A percentile compares a stretch with the other conserved stretches of the same genome.
Conservation (phyloP, 2,888 invertebrate genomes). For the Cantharis nigra region DNA sequence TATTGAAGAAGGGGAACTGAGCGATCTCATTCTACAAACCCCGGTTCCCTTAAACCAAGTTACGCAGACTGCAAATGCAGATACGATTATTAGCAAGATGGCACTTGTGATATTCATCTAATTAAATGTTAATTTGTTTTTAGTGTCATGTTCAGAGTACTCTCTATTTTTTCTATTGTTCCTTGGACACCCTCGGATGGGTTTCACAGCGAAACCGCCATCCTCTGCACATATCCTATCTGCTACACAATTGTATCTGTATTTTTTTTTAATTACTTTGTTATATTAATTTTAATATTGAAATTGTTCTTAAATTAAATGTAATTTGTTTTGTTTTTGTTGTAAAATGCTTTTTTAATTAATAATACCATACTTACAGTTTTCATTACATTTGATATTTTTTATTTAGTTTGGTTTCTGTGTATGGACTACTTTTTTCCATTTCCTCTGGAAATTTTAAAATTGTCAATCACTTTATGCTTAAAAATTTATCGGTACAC, state of each 20-base stretch:
- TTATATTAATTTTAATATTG: slow-evolving; percentile 69
- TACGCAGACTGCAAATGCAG: slow-evolving; percentile 23
- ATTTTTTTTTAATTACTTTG: slow-evolving; percentile 62
- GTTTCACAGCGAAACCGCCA: slow-evolving; percentile 47
- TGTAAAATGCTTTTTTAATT: slow-evolving; percentile 73
- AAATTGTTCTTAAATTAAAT: slow-evolving; percentile 76
- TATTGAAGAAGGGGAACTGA: slow-evolving; percentile 42
- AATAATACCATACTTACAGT: slow-evolving; percentile 77
- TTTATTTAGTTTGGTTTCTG: slow-evolving; percentile 41
- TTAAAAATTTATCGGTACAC: neutral
- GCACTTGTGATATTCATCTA: slow-evolving; percentile 42
- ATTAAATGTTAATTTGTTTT: slow-evolving; percentile 51
- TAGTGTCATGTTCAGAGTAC: slow-evolving; percentile 50
- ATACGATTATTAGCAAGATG: slow-evolving; percentile 15
- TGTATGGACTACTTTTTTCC: slow-evolving; percentile 16
- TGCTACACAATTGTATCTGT: slow-evolving; percentile 58
- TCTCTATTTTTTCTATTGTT: slow-evolving; percentile 54
- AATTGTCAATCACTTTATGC: neutral
- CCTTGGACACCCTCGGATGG: slow-evolving; percentile 45
- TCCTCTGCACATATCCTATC: slow-evolving; percentile 56
- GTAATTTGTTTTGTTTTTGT: slow-evolving; percentile 79
- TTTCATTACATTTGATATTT: slow-evolving; percentile 66
- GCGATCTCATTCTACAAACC: slow-evolving; percentile 52
- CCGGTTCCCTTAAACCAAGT: slow-evolving; percentile 28
- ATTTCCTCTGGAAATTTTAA: neutral